Percentiles rank a stretch among this genome's conserved stretches.
phyloP scores from a whole-genome alignment of 2,888 invertebrate species.

The Leptura quadrifasciata region DNA sequence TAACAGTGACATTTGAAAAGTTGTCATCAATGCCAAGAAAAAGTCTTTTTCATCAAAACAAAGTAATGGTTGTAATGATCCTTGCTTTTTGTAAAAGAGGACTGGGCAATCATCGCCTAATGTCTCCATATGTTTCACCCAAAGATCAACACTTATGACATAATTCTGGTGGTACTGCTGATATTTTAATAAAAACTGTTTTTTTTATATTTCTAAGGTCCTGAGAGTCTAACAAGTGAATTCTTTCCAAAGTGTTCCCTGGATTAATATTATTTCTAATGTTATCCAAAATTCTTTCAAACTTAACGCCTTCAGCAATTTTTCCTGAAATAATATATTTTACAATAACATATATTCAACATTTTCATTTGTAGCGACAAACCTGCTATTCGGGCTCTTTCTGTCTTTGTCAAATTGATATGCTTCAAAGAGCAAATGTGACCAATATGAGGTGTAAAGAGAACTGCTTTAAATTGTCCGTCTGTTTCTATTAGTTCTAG shows the following conservation, averaged over 20 bases:
- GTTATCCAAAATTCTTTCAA: slow-evolving; percentile 11
- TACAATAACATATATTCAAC: too few relatives aligned
- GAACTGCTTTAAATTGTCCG: too few relatives aligned
- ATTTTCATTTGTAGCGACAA: too few relatives aligned
- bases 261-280: not conserved
- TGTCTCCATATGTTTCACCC: slow-evolving; percentile 14
- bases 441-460: too few relatives aligned
- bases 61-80: not conserved
- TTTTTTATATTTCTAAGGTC: slow-evolving; percentile 8
- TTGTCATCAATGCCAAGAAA: slow-evolving; percentile 1
- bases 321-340: too few relatives aligned
- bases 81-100: not conserved
- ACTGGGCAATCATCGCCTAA: not conserved
- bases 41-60: slow-evolving; percentile 12
- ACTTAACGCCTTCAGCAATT: not conserved
- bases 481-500: too few relatives aligned
- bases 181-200: not conserved
- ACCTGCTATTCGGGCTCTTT: too few relatives aligned
- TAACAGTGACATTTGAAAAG: slow-evolving; percentile 9
- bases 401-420: too few relatives aligned
- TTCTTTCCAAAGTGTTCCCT: not conserved
- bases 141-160: slow-evolving; percentile 17
- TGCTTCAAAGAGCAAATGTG: too few relatives aligned
- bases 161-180: slow-evolving; percentile 8
- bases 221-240: not conserved